A percentile compares a stretch with the other conserved stretches of the same genome.
These are phyloP conservation scores for Alsophila aescularia DNA, from an alignment of 2,888 invertebrate genomes.

Conservation along the genomic window DNA sequence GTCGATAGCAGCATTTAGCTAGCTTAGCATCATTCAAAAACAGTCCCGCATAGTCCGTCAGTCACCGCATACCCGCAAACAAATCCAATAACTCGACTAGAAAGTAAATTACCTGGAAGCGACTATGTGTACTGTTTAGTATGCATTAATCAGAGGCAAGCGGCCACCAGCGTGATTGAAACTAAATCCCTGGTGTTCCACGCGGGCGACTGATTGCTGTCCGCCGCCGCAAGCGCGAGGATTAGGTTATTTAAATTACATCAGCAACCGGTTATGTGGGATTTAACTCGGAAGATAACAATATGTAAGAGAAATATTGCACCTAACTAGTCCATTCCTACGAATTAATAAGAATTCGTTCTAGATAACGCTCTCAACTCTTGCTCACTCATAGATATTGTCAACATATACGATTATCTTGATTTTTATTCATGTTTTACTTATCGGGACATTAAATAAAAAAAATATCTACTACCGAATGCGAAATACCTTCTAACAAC, in stretches of 20 bases:
- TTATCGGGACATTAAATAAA: no score
- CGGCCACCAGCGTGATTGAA: constrained; percentile 76
- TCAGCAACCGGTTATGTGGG: constrained; percentile 45
- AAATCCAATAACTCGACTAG: constrained; percentile 21
- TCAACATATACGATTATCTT: no score
- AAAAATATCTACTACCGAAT: no score
- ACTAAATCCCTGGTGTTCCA: constrained; percentile 73
- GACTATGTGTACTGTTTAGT: constrained; percentile 73
- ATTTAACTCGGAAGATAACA: constrained; percentile 36
- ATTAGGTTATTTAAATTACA: constrained; percentile 75
- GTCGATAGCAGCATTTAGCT: no score
- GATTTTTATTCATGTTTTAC: no score
- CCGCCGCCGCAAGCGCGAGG: constrained; percentile 56
- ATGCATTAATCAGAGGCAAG: constrained; percentile 79
- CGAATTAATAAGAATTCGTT: no score
- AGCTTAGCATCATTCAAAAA: no score
- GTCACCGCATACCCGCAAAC: constrained; percentile 4
- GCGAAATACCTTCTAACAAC: no score
- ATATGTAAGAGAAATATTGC: constrained; percentile 1
- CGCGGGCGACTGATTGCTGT: constrained; percentile 72
- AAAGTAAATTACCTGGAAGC: constrained; percentile 55
- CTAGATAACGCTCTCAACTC: no score
- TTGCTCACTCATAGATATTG: no score
- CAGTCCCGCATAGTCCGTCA: not conserved
- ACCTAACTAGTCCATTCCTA: no score